These are phyloP conservation scores for Mastacembelus armatus DNA, from an alignment of 2,797 vertebrate species.

Conservation along the genomic window DNA sequence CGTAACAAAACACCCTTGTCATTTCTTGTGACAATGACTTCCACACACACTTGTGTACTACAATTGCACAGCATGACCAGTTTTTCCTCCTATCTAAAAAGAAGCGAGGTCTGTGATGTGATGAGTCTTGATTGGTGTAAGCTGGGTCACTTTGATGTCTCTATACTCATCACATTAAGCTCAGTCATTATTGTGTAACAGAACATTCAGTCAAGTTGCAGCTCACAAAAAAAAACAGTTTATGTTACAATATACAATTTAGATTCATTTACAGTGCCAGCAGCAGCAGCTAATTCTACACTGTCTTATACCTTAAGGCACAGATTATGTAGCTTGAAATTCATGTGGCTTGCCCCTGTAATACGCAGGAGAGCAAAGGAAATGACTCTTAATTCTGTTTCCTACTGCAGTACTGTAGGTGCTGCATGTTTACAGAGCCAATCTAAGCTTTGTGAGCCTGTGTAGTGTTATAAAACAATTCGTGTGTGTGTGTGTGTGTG, in stretches of 20 bases:
- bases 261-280: conserved; percentile 16
- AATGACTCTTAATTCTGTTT: conserved; percentile 53
- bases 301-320: not conserved
- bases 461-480: conserved; percentile 50
- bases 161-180: conserved; percentile 43
- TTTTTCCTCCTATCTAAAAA: conserved; percentile 42
- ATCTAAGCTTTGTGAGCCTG: conserved; percentile 52
- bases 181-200: conserved; percentile 16
- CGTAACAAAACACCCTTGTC: conserved; percentile 65
- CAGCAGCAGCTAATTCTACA: conserved; percentile 11
- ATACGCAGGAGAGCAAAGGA: conserved; percentile 35
- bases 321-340: conserved; percentile 35
- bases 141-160: conserved; percentile 67
- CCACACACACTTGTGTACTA: conserved; percentile 2
- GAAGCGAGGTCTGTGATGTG: conserved; percentile 56
- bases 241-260: conserved; percentile 24
- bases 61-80: conserved; percentile 35
- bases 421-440: conserved; percentile 59
- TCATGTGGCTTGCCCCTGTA: conserved; percentile 7
- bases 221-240: conserved; percentile 41
- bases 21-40: conserved; percentile 56
- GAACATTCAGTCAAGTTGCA: conserved; percentile 26
- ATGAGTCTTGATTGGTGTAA: conserved; percentile 58
- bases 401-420: conserved; percentile 37
- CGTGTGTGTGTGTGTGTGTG: conserved; percentile 21